These are phyloP conservation scores for Nephila pilipes DNA, from an alignment of 1,140 invertebrate genomes.

Conservation along the genomic window DNA sequence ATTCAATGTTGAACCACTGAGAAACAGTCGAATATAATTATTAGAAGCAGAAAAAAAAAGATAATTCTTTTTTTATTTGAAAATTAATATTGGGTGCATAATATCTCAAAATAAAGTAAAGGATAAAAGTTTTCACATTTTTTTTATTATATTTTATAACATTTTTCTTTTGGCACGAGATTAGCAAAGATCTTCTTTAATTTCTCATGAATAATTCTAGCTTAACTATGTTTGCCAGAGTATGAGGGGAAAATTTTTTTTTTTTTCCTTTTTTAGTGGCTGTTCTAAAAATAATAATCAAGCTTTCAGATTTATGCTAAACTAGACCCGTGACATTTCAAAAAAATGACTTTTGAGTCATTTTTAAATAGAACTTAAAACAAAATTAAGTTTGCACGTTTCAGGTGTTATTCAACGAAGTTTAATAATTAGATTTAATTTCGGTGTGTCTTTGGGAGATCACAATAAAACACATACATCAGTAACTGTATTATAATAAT, in stretches of 20 bases:
- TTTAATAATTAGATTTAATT: no score
- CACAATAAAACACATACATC: no score
- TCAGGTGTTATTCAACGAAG: no score
- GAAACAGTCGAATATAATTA: conserved; percentile 1
- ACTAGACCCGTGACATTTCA: neutral
- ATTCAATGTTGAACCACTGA: neutral
- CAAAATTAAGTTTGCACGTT: no score
- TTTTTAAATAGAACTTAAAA: no score
- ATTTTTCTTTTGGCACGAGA: conserved; percentile 10
- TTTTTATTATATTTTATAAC: conserved; percentile 10
- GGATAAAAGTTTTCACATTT: conserved; percentile 4
- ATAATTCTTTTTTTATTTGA: neutral
- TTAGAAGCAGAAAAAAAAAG: neutral
- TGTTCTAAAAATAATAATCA: conserved; percentile 40
- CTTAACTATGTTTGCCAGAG: conserved; percentile 45
- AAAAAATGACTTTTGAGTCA: neutral
- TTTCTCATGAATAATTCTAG: conserved; percentile 63
- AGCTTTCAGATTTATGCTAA: conserved; percentile 5
- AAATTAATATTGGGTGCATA: conserved; percentile 20
- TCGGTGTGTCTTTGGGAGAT: no score
- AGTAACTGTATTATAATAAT: no score
- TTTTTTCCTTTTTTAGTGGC: neutral
- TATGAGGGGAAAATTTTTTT: conserved; percentile 25
- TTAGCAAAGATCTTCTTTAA: conserved; percentile 50
- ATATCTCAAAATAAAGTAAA: conserved; percentile 6